These are phyloP conservation scores for Beris chalybata DNA, from an alignment of 2,888 invertebrate genomes.

Conservation along the genomic window DNA sequence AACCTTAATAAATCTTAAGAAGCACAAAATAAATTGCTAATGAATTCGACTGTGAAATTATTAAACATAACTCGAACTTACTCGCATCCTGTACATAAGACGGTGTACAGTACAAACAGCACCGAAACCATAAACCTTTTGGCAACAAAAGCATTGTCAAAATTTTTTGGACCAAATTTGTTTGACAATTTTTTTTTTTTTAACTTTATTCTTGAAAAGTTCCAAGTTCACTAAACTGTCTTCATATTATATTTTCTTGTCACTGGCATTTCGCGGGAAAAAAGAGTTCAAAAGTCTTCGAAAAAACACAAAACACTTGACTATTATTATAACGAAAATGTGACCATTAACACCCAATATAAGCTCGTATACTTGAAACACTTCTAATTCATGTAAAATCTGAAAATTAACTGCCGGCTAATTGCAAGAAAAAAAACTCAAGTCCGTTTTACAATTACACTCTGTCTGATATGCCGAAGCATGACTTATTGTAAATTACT, in stretches of 20 bases:
- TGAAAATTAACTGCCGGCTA: slow-evolving; percentile 11
- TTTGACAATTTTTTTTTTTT: too few species aligned
- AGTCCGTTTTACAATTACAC: not conserved
- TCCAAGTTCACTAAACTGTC: slow-evolving; percentile 22
- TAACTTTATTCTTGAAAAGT: not conserved
- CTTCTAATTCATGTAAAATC: slow-evolving; percentile 23
- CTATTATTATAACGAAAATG: not conserved
- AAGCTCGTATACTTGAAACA: slow-evolving; percentile 4
- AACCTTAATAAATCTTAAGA: too few species aligned
- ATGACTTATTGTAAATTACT: slow-evolving; percentile 4
- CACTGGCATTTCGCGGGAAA: not conserved
- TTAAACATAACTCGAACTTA: too few species aligned
- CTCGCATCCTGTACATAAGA: slow-evolving; percentile 11
- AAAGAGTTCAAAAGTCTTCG: not conserved
- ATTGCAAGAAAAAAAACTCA: not conserved
- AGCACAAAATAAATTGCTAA: too few species aligned
- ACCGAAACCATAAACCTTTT: slow-evolving; percentile 23
- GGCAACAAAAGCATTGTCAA: slow-evolving; percentile 20
- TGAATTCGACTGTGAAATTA: too few species aligned
- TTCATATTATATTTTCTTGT: slow-evolving; percentile 8
- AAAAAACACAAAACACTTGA: slow-evolving; percentile 10
- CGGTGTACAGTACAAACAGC: slow-evolving; percentile 23
- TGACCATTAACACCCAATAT: too few species aligned
- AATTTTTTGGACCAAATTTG: not conserved
- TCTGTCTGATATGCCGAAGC: slow-evolving; percentile 6